phyloP scores from a whole-genome alignment of 1,140 invertebrate genomes.

The Polypedilum pembai region DNA sequence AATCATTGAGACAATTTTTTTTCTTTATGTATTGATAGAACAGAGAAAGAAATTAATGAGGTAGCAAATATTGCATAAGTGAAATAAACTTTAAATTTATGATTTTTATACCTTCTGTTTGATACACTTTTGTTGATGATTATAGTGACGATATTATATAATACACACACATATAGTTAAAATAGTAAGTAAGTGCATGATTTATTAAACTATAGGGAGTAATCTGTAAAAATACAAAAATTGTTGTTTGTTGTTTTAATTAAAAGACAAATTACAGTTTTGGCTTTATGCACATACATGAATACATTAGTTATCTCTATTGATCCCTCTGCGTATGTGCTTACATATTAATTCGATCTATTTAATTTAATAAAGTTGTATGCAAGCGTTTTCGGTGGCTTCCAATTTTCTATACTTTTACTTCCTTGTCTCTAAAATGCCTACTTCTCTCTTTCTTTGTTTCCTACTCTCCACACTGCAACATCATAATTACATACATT shows the following conservation, averaged over 20 bases:
- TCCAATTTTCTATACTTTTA: conserved; percentile 7
- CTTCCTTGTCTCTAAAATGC: not conserved
- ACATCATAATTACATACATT: no score
- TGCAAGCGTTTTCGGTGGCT: not conserved
- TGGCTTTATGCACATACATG: not conserved
- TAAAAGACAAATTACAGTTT: not conserved
- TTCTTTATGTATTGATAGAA: no score
- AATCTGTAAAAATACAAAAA: no score
- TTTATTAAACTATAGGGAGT: no score
- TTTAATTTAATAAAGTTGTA: conserved; percentile 14
- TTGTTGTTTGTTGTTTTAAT: not conserved
- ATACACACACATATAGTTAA: no score
- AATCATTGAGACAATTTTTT: no score
- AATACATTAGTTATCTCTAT: not conserved
- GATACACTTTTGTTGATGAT: not conserved
- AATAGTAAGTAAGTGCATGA: no score
- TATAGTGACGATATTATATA: not conserved
- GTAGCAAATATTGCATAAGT: not conserved
- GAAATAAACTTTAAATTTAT: no score
- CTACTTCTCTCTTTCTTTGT: not conserved
- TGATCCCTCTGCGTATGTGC: not conserved
- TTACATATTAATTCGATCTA: not conserved
- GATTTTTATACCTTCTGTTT: not conserved
- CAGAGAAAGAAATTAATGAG: no score
- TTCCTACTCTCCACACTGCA: not conserved